phyloP scores from a whole-genome alignment of 2,888 invertebrate genomes.

The Dasysyrphus albostriatus region DNA sequence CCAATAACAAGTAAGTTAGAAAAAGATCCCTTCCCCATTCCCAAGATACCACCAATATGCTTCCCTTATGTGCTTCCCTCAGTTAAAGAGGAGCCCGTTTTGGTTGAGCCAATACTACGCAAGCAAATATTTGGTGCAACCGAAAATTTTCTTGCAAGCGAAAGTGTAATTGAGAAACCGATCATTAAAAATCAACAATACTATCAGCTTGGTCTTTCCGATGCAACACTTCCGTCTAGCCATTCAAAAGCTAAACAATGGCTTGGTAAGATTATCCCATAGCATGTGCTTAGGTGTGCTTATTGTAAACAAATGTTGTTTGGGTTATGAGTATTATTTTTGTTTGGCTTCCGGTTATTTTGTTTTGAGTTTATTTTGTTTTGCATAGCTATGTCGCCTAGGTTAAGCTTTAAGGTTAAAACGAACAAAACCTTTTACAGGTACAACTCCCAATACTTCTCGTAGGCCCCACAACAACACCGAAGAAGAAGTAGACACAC shows the following conservation, averaged over 20 bases:
- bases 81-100: conserved; percentile 51
- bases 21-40: conserved; percentile 11
- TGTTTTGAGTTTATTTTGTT: conserved; percentile 28
- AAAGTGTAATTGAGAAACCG: conserved; percentile 78
- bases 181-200: conserved; percentile 80
- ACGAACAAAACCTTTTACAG: conserved; percentile 71
- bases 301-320: conserved; percentile 11
- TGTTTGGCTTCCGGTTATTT: conserved; percentile 25
- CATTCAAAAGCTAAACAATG: conserved; percentile 39
- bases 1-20: conserved; percentile 61
- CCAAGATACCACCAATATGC: conserved; percentile 62
- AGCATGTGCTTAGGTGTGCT: conserved; percentile 57
- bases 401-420: conserved; percentile 64
- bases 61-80: conserved; percentile 64
- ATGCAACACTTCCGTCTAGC: conserved; percentile 77
- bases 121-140: conserved; percentile 80
- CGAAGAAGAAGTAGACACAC: conserved; percentile 63
- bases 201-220: conserved; percentile 82
- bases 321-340: conserved; percentile 35
- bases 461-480: conserved; percentile 62
- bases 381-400: conserved; percentile 59
- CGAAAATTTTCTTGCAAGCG: conserved; percentile 76
- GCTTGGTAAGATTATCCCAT: conserved; percentile 67
- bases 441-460: conserved; percentile 70
- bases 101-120: conserved; percentile 65